phyloP scores from a whole-genome alignment of 2,888 invertebrate species.

The Zhuqinia jingwanae region DNA sequence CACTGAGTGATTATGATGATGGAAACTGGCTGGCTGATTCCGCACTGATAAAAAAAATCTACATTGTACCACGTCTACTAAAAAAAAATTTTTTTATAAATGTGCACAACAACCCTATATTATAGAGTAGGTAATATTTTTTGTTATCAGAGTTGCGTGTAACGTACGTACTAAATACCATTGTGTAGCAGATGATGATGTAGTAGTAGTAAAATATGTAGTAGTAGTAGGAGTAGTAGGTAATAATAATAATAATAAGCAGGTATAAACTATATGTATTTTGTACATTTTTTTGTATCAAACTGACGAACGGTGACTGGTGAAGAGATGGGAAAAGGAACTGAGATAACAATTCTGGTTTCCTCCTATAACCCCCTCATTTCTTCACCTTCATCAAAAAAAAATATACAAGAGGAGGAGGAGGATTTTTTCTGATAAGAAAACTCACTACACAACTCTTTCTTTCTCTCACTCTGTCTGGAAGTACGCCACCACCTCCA shows the following conservation, averaged over 20 bases:
- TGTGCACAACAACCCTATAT: too few relatives aligned
- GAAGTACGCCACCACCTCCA: constrained; percentile 28
- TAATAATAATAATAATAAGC: constrained; percentile 22
- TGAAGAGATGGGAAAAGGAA: constrained; percentile 17
- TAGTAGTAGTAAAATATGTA: background rate
- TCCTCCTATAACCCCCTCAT: constrained; percentile 62
- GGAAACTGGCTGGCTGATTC: constrained; percentile 31
- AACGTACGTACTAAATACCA: too few relatives aligned
- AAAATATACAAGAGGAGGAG: too few relatives aligned
- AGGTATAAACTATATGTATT: constrained; percentile 14
- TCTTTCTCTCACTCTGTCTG: too few relatives aligned
- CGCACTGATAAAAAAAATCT: constrained; percentile 29
- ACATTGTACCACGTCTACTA: background rate
- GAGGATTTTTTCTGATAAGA: constrained; percentile 48
- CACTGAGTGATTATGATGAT: background rate
- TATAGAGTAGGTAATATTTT: too few relatives aligned
- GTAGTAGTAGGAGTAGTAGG: background rate
- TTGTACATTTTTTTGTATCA: background rate
- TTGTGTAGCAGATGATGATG: too few relatives aligned
- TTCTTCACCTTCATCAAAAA: constrained; percentile 57
- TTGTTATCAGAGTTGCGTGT: too few relatives aligned
- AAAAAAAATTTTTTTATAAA: background rate
- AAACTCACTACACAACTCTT: background rate
- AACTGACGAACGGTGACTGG: constrained; percentile 12
- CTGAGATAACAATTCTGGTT: constrained; percentile 58